Evolutionary conservation across 2,888 invertebrate genomes (phyloP).

Genomic region (Mystacides longicornis): DNA sequence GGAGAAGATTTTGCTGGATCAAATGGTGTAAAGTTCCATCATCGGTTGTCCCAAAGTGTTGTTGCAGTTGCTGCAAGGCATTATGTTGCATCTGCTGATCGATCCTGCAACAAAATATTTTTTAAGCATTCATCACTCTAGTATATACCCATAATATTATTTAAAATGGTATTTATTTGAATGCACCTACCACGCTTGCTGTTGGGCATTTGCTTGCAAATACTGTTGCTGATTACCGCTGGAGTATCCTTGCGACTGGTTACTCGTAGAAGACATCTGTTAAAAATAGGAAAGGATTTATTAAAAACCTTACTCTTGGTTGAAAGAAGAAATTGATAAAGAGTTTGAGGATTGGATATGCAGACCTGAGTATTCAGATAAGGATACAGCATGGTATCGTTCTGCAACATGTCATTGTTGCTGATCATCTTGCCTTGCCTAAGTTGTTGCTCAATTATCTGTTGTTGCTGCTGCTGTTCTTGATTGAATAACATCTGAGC

Average conservation of each 20-base stretch:
- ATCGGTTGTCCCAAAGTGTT: constrained; percentile 45
- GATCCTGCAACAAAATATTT: constrained; percentile 36
- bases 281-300: not conserved
- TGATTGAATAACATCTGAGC: constrained; percentile 55
- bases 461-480: constrained; percentile 48
- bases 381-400: constrained; percentile 11
- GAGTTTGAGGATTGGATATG: not conserved
- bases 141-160: not conserved
- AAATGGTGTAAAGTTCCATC: constrained; percentile 50
- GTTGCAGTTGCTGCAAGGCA: constrained; percentile 46
- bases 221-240: constrained; percentile 22
- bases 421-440: constrained; percentile 48
- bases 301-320: not conserved
- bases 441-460: constrained; percentile 40
- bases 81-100: constrained; percentile 38
- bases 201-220: constrained; percentile 30
- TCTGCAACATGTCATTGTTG: constrained; percentile 31
- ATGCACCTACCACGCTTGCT: constrained; percentile 34
- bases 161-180: no score
- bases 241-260: constrained; percentile 21
- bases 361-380: constrained; percentile 16
- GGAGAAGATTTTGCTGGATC: constrained; percentile 52
- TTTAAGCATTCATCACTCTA: no score
- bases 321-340: no score
- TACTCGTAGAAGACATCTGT: constrained; percentile 15